phyloP scores from a whole-genome alignment of 2,888 invertebrate genomes.

The Octonoba sinensis region DNA sequence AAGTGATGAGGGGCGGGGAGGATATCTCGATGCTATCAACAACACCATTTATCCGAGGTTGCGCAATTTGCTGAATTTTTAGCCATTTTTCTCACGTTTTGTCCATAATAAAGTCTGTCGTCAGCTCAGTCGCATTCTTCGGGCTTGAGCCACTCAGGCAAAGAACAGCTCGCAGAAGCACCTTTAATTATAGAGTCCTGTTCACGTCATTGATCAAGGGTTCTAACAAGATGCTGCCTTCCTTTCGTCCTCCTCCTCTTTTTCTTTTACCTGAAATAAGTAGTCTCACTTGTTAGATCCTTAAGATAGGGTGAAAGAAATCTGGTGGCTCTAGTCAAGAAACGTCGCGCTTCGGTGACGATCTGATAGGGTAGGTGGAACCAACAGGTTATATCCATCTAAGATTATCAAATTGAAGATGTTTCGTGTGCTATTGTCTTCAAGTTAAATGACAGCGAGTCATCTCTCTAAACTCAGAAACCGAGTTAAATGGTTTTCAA shows the following conservation, averaged over 20 bases:
- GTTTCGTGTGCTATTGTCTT: too few relatives aligned
- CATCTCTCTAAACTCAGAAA: too few relatives aligned
- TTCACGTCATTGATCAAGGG: constrained; percentile 37
- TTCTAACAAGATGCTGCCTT: constrained; percentile 4
- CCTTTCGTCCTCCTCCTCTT: constrained; percentile 7
- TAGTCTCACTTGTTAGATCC: too few relatives aligned
- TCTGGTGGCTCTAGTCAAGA: too few relatives aligned
- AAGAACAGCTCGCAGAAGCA: not conserved
- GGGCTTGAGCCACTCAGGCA: constrained; percentile 12
- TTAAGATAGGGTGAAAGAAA: too few relatives aligned
- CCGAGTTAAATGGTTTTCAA: too few relatives aligned
- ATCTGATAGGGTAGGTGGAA: too few relatives aligned
- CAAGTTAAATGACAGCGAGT: too few relatives aligned
- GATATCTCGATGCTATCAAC: not conserved
- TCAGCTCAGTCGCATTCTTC: constrained; percentile 13
- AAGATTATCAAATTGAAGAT: too few relatives aligned
- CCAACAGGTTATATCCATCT: too few relatives aligned
- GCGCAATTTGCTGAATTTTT: constrained; percentile 8
- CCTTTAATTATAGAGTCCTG: constrained; percentile 39
- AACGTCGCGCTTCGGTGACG: too few relatives aligned
- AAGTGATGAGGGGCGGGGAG: constrained; percentile 1
- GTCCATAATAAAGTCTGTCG: constrained; percentile 8
- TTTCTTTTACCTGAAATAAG: not conserved
- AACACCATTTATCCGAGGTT: not conserved
- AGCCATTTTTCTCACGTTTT: constrained; percentile 46